Base-by-base conservation (phyloP, 1,140 invertebrate genomes). In the Nasonia longicornis region DNA sequence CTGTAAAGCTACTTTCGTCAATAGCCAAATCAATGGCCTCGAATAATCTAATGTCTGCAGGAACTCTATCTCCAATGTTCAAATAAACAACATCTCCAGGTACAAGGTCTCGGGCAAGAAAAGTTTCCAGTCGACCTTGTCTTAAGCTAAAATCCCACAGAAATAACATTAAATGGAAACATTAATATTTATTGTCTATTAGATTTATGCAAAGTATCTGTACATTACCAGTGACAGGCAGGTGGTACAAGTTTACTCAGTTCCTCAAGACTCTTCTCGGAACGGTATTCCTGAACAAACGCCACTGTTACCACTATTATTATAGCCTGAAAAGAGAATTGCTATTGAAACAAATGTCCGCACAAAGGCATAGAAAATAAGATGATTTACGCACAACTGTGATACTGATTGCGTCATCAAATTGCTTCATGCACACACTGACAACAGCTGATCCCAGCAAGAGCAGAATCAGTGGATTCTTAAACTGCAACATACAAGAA, bases 241-340 rank as follows among this genome's bases (percentile, higher is more conserved):
- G 96, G 96, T 78, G 96, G 98, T 70, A 99, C 98, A 75, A 99
- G 92, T 92, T 99, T 99, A 84, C 97, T 99, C n/a, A 99, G 92
- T 91, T 98, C 98, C 90, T 99, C 96, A 11, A 99, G 90, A n/a
- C 98, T 99, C 91, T 99, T 98, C 91, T 99, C 99, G n/a, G 98
- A 99, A 84, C 98, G 94, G 91, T 99, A 99, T 92, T 99, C 98
- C 93, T 99, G 98, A 81, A 99, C 96, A 92, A 99, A 99, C 69
- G 98, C 99, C 35, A 99, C 99, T 2, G 98, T 99, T 42, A 99
- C 98, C 35, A 99, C 98, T 88, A 99, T 99, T 77, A 96, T 92
- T 84, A 97, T 96, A 42, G 96, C 96, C 93, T 95, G 87, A 48
- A 90, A 90, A 81, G 63, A 76, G 79, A 67, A 38, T 77, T 16